Conservation (phyloP, 1,140 invertebrate species). For the Ladona fulva region DNA sequence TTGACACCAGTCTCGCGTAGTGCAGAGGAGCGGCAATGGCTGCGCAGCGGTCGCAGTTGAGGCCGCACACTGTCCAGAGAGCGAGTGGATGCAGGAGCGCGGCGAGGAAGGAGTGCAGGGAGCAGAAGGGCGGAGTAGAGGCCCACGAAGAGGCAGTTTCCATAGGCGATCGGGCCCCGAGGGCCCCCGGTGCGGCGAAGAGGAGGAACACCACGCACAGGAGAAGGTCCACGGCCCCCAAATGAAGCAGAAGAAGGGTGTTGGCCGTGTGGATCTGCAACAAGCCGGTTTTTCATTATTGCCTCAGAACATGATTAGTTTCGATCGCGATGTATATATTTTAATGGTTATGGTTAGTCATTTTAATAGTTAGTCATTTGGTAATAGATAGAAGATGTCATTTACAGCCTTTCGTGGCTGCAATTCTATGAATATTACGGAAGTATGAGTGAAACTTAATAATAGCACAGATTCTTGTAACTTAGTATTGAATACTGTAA, state of each 20-base stretch:
- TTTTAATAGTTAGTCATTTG: no score
- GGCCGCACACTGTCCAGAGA: slow-evolving; percentile 67
- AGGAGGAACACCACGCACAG: slow-evolving; percentile 51
- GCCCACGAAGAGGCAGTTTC: slow-evolving; percentile 17
- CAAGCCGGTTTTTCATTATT: no score
- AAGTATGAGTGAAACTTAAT: no score
- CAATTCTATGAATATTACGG: no score
- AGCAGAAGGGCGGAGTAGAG: slow-evolving; percentile 44
- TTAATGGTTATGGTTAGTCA: no score
- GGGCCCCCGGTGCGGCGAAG: slow-evolving; percentile 38
- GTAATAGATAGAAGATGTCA: no score
- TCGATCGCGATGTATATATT: no score
- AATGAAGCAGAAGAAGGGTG: slow-evolving; percentile 58
- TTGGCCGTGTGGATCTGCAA: slow-evolving; percentile 53
- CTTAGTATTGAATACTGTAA: no score
- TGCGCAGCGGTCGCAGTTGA: slow-evolving; percentile 66
- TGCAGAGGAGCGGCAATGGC: slow-evolving; percentile 68
- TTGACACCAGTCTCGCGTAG: slow-evolving; percentile 60
- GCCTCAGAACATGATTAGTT: no score
- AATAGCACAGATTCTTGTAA: no score
- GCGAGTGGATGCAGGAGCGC: slow-evolving; percentile 61
- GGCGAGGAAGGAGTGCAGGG: slow-evolving; percentile 52
- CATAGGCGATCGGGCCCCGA: slow-evolving; percentile 24
- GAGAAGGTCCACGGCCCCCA: slow-evolving; percentile 55
- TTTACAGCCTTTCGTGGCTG: no score